phyloP scores from a whole-genome alignment of 2,113 vertebrate species.

The Malurus alboscapulatus region DNA sequence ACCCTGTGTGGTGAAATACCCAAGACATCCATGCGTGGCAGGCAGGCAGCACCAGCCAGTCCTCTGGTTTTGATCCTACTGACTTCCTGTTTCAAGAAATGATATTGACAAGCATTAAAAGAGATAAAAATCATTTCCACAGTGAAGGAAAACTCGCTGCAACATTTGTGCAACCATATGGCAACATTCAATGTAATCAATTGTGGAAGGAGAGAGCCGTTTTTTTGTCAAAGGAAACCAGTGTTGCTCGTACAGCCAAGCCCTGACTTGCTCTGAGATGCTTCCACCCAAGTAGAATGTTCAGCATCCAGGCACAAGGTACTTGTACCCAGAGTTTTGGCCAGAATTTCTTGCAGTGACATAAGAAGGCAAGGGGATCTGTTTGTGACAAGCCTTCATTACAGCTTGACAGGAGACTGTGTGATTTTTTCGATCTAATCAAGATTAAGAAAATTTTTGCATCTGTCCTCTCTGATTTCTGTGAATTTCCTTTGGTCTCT shows the following conservation, averaged over 20 bases:
- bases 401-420: background rate
- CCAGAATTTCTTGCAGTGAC: background rate
- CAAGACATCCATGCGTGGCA: background rate
- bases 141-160: background rate
- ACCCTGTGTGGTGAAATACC: background rate
- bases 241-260: background rate
- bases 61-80: background rate
- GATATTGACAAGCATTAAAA: background rate
- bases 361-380: background rate
- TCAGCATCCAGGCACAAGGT: background rate
- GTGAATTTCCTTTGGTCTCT: background rate
- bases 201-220: accelerated
- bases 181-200: background rate
- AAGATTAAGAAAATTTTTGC: background rate
- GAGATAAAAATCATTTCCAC: background rate
- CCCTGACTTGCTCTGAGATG: background rate
- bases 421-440: background rate
- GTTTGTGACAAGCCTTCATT: background rate
- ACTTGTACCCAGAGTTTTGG: background rate
- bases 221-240: background rate
- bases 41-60: background rate
- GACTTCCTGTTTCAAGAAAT: background rate
- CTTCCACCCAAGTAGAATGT: background rate
- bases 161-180: background rate
- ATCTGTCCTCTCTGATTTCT: background rate